These are phyloP conservation scores for Hyaena hyaena DNA, from an alignment of 2,113 vertebrate species.

Conservation along the genomic window DNA sequence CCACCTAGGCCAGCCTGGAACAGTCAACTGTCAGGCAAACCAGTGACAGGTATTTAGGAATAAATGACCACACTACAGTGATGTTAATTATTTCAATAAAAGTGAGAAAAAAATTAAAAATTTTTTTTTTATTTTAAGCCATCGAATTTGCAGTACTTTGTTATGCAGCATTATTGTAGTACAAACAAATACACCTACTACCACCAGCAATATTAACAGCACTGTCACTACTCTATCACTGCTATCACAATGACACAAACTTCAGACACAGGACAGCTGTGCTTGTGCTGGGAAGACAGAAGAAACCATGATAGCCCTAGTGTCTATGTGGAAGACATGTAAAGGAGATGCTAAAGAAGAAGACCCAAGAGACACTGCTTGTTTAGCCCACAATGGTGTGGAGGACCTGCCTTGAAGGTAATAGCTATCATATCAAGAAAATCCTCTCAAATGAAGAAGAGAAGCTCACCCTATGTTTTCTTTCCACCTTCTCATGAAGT, in stretches of 20 bases:
- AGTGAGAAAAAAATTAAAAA: background rate
- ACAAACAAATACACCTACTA: background rate
- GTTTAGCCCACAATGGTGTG: background rate
- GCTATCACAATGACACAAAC: background rate
- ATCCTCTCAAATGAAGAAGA: background rate
- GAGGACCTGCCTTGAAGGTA: background rate
- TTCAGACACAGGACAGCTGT: background rate
- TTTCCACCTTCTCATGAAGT: background rate
- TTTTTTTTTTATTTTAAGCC: background rate
- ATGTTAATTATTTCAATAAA: background rate
- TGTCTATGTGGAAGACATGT: background rate
- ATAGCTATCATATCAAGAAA: background rate
- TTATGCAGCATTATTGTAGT: background rate
- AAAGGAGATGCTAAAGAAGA: background rate
- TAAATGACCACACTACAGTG: background rate
- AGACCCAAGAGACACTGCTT: background rate
- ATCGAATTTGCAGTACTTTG: background rate
- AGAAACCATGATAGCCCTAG: rapidly evolving
- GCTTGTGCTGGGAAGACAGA: background rate
- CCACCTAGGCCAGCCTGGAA: background rate
- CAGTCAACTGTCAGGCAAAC: background rate
- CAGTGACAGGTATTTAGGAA: background rate
- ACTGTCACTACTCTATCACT: background rate
- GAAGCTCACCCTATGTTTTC: background rate
- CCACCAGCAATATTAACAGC: background rate